Conservation (phyloP, 2,888 invertebrate genomes). For the Bombylius discolor region DNA sequence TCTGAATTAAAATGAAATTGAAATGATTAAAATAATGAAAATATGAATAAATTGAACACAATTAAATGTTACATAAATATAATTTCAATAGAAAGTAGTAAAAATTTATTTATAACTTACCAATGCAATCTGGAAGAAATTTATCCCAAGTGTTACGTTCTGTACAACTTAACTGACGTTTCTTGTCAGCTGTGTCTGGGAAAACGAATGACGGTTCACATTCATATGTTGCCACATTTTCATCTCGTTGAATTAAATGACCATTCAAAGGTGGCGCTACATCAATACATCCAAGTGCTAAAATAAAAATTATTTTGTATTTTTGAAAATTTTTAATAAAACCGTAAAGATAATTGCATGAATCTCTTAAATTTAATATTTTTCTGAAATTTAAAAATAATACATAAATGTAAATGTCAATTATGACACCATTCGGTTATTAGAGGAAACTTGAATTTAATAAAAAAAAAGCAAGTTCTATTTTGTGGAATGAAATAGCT, state of each 20-base stretch:
- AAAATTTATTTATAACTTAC: conserved; percentile 37
- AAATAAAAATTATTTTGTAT: conserved; percentile 5
- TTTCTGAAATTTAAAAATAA: background rate
- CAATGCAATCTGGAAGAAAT: conserved; percentile 47
- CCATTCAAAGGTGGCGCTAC: conserved; percentile 52
- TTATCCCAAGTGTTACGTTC: conserved; percentile 53
- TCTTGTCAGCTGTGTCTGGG: conserved; percentile 49
- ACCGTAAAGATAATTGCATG: background rate
- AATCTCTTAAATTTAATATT: too few relatives aligned
- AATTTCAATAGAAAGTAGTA: background rate
- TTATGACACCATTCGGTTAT: too few relatives aligned
- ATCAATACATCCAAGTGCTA: conserved; percentile 57
- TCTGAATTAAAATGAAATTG: too few relatives aligned
- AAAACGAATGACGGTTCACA: conserved; percentile 57
- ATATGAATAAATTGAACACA: background rate
- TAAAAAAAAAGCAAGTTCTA: too few relatives aligned
- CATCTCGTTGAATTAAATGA: conserved; percentile 52
- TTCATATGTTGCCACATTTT: conserved; percentile 51
- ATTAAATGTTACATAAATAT: background rate
- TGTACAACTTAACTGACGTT: conserved; percentile 49
- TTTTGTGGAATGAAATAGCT: too few relatives aligned
- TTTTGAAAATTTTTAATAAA: background rate
- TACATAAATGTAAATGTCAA: too few relatives aligned
- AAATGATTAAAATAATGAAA: background rate
- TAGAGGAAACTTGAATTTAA: too few relatives aligned